A percentile compares a stretch with the other conserved stretches of the same genome.
Evolutionary conservation across 2,888 invertebrate species (phyloP).

Genomic region (Scaptomyza reducta): DNA sequence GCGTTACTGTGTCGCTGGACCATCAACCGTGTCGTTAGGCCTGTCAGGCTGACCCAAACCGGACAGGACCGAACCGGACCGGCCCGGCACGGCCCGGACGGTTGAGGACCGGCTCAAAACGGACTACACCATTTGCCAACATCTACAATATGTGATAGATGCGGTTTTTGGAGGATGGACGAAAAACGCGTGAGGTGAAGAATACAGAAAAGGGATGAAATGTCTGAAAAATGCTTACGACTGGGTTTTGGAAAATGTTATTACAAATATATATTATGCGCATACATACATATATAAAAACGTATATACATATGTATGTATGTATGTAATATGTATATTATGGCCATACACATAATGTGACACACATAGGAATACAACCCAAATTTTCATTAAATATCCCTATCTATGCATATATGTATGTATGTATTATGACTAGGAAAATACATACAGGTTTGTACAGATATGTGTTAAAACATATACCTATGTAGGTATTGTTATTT

Average conservation of each 20-base stretch:
- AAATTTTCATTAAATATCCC: conserved; percentile 48
- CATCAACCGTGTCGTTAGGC: conserved; percentile 77
- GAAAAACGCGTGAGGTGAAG: conserved; percentile 72
- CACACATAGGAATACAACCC: conserved; percentile 23
- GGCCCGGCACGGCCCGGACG: conserved; percentile 23
- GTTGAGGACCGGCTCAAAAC: conserved; percentile 39
- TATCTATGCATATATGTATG: conserved; percentile 14
- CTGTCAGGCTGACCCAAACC: conserved; percentile 62
- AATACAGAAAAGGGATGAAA: conserved; percentile 79
- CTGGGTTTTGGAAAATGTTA: conserved; percentile 74
- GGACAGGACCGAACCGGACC: conserved; percentile 35
- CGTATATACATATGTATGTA: neutral
- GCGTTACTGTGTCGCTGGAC: conserved; percentile 62
- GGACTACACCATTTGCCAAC: conserved; percentile 53
- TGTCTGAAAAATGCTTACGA: conserved; percentile 76
- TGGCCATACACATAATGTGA: conserved; percentile 6
- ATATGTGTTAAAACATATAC: conserved; percentile 11
- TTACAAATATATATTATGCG: conserved; percentile 78
- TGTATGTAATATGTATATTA: neutral
- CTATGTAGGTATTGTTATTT: conserved; percentile 30
- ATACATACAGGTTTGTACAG: conserved; percentile 13
- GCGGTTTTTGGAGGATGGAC: conserved; percentile 76
- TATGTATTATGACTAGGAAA: conserved; percentile 10
- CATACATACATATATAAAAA: conserved; percentile 41
- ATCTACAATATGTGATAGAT: conserved; percentile 76